These are phyloP conservation scores for Andricus grossulariae DNA, from an alignment of 1,140 invertebrate genomes.

Conservation along the genomic window DNA sequence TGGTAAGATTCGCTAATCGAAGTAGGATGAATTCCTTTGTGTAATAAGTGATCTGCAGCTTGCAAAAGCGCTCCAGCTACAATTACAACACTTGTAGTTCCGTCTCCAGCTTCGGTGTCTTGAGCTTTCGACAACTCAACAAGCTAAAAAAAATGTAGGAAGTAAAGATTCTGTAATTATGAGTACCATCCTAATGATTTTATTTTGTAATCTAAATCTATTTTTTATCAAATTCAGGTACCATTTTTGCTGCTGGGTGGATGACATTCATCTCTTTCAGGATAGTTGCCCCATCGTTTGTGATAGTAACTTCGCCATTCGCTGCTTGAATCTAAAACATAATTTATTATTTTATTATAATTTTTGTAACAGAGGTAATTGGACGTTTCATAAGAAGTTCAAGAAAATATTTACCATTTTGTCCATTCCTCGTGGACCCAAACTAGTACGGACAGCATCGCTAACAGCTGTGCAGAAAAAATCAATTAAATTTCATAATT, in stretches of 20 bases:
- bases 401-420: conserved; percentile 90
- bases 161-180: conserved; percentile 25
- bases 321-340: conserved; percentile 90
- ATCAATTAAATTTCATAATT: neutral
- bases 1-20: conserved; percentile 95
- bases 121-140: conserved; percentile 99
- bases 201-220: conserved; percentile 8
- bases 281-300: conserved; percentile 99
- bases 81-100: conserved; percentile 98
- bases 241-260: conserved; percentile 99
- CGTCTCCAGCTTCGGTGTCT: conserved; percentile 99
- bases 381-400: no score
- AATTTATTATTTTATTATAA: neutral
- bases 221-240: conserved; percentile 70
- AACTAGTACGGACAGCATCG: conserved; percentile 98
- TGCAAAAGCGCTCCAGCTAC: conserved; percentile 96
- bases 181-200: neutral
- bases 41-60: conserved; percentile 93
- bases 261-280: conserved; percentile 99
- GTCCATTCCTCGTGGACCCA: conserved; percentile 99
- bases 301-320: conserved; percentile 99
- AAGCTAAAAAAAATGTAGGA: conserved; percentile 79
- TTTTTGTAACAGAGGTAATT: no score
- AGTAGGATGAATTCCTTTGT: conserved; percentile 98
- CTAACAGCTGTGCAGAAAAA: conserved; percentile 89